These are phyloP conservation scores for Botia kubotai DNA, from an alignment of 2,797 vertebrate genomes.

Conservation along the genomic window DNA sequence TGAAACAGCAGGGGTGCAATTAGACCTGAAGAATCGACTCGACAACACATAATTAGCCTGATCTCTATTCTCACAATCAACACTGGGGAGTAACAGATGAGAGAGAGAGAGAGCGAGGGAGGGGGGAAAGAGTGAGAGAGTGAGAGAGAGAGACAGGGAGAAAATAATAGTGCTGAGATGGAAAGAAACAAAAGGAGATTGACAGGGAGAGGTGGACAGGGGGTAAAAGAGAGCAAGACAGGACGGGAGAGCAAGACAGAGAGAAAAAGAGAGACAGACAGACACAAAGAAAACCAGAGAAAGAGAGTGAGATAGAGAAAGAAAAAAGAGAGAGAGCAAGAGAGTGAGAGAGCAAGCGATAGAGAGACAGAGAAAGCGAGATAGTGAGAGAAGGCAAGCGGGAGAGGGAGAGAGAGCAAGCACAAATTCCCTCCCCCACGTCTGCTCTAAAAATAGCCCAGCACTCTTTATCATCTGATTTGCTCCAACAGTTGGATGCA, in stretches of 20 bases:
- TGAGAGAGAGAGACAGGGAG: too few species aligned
- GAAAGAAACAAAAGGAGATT: too few species aligned
- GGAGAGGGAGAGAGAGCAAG: conserved; percentile 14
- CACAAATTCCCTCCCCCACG: conserved; percentile 65
- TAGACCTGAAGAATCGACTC: conserved; percentile 54
- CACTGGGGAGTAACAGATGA: conserved; percentile 13
- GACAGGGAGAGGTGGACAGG: too few species aligned
- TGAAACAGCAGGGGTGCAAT: conserved; percentile 57
- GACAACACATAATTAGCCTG: conserved; percentile 58
- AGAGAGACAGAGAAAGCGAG: conserved; percentile 7
- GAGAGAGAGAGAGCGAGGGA: too few species aligned
- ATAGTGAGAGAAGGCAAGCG: neutral
- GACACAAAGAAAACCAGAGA: neutral
- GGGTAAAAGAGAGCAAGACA: too few species aligned
- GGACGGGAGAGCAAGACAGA: too few species aligned
- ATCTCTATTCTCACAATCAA: conserved; percentile 66
- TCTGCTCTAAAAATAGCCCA: conserved; percentile 75
- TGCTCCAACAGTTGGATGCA: conserved; percentile 59
- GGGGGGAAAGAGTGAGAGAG: too few species aligned
- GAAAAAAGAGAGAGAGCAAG: conserved; percentile 31
- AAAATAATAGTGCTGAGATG: too few species aligned
- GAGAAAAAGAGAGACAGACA: neutral
- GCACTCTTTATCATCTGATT: conserved; percentile 63
- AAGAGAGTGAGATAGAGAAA: conserved; percentile 6
- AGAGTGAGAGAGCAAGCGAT: conserved; percentile 30